Percentiles rank a stretch among this genome's conserved stretches.
phyloP scores from a whole-genome alignment of 2,888 invertebrate species.

The Callyntrura guangdongensis region DNA sequence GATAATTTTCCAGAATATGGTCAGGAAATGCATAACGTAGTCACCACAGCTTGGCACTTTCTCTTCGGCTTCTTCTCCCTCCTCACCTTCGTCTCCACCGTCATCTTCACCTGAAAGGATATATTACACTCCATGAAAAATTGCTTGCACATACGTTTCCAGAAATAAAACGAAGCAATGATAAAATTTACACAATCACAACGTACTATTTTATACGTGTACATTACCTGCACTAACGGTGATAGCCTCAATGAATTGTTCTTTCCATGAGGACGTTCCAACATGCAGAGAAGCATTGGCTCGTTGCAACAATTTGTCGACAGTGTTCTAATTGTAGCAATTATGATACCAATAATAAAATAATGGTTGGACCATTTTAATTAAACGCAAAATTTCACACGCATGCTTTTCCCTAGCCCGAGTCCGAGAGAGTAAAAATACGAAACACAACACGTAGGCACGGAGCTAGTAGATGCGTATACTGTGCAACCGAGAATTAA shows the following conservation, averaged over 20 bases:
- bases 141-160: too few relatives aligned
- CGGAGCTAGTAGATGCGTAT: background rate
- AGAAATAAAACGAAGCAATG: too few relatives aligned
- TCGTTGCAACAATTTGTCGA: constrained; percentile 98
- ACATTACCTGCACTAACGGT: constrained; percentile 94
- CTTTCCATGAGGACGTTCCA: constrained; percentile 99
- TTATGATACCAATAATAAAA: background rate
- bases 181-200: too few relatives aligned
- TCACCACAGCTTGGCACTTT: constrained; percentile 95
- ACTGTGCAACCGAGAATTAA: constrained; percentile 6
- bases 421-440: background rate
- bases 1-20: constrained; percentile 99
- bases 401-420: background rate
- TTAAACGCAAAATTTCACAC: constrained; percentile 39
- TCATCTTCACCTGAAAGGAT: constrained; percentile 60
- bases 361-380: constrained; percentile 22
- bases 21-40: constrained; percentile 98
- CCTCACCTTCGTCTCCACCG: constrained; percentile 87
- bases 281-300: constrained; percentile 97
- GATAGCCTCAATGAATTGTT: constrained; percentile 98
- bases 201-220: too few relatives aligned
- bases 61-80: constrained; percentile 86
- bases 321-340: constrained; percentile 91
- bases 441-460: background rate
- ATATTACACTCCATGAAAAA: background rate